Evolutionary conservation across 2,113 vertebrate genomes (phyloP).

Genomic region (Cygnus buccinator): DNA sequence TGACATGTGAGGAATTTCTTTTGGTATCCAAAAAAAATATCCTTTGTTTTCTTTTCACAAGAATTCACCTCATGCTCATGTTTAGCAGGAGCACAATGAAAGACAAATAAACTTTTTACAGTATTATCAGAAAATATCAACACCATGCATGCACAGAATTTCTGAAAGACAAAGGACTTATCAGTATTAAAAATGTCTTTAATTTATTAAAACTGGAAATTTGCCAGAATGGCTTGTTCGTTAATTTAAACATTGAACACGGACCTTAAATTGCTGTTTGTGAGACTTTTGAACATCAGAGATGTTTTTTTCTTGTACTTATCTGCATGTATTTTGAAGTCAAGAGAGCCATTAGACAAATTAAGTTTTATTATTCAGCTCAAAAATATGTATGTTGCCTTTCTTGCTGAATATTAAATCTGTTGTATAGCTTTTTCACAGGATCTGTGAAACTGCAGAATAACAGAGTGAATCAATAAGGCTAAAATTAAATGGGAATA

Average conservation of each 20-base stretch:
- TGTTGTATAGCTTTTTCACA: background rate
- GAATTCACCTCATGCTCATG: background rate
- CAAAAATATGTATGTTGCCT: background rate
- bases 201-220: constrained; percentile 37
- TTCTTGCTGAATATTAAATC: background rate
- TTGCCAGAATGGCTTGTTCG: background rate
- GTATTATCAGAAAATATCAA: constrained; percentile 16
- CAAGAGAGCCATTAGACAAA: background rate
- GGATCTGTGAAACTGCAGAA: background rate
- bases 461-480: background rate
- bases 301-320: background rate
- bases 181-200: constrained; percentile 5
- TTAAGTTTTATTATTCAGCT: background rate
- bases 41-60: constrained; percentile 54
- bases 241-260: constrained; percentile 9
- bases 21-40: constrained; percentile 8
- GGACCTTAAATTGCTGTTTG: background rate
- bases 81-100: constrained; percentile 2
- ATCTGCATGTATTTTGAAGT: constrained; percentile 13
- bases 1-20: constrained; percentile 40
- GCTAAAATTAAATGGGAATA: background rate
- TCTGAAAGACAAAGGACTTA: constrained; percentile 30
- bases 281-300: constrained; percentile 11
- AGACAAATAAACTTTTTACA: constrained; percentile 29
- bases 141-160: background rate